Base-by-base conservation (phyloP, 2,888 invertebrate genomes). In the Pachycephus smyrnensis region DNA sequence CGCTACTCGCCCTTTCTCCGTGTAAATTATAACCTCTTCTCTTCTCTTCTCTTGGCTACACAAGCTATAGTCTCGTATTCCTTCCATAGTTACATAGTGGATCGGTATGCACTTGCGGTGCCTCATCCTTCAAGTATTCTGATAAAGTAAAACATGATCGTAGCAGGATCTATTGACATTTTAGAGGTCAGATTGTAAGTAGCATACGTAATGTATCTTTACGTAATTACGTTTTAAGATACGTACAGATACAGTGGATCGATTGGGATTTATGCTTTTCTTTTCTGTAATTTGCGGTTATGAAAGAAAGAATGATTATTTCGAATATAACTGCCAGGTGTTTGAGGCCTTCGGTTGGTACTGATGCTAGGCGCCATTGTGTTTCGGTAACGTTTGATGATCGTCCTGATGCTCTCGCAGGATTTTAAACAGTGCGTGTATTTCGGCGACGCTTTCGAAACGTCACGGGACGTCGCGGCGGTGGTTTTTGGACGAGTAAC, bases 1-100 rank as follows among this genome's bases (percentile, higher is more conserved):
- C 89, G 88, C 89, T 89, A 89, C 88, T 85, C 89, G 87, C 87
- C 86, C 87, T 86, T 86, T 84, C 84, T 82, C 83, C 83, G 84
- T 82, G 87, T 89, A 89, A 90, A 88, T 89, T 89, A 89, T 89
- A 87, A 87, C 85, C 87, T 85, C 85, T 84, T 33, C 69, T 37
- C 37, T 37, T 12, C 87, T 85, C 85, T 84, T 33, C 40, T 55
- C 55, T 55, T 23, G 55, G 55, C 55, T 23, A 55, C 55, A 55
- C 55, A 23, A 55, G 23, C 55, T 55, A 15, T 55, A 55, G 55
- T 55, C 15, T 55, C 55, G 55, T 55, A 55, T 55, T 55, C 23
- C 55, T 55, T 55, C 55, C 55, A 55, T 55, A 23, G 55, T 55
- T 55, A 55, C 23, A 55, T 55, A 9, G 55, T 9, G 23, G 23